phyloP scores from a whole-genome alignment of 2,888 invertebrate species.

The Monopis laevigella region DNA sequence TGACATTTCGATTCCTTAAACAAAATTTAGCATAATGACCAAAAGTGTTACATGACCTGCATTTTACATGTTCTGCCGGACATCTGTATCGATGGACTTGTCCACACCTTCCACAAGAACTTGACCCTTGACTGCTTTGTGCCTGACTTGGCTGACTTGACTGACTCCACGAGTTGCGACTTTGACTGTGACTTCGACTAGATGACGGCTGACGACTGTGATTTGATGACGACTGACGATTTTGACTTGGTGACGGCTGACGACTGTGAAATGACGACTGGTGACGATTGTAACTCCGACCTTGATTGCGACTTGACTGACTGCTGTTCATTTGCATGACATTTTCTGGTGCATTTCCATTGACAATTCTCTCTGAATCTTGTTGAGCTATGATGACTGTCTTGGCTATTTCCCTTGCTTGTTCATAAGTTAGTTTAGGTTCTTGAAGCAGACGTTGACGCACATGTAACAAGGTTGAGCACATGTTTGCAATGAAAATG shows the following conservation, averaged over 20 bases:
- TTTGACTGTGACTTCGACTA: neutral
- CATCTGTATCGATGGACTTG: conserved; percentile 3
- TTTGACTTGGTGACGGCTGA: neutral
- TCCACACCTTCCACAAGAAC: conserved; percentile 5
- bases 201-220: neutral
- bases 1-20: neutral
- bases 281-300: too few relatives aligned
- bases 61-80: conserved; percentile 1
- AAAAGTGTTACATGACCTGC: conserved; percentile 1
- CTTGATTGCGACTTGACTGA: neutral
- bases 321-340: neutral
- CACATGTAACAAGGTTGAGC: conserved; percentile 1
- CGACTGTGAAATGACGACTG: too few relatives aligned
- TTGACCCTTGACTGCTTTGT: neutral
- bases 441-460: neutral
- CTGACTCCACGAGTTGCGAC: neutral
- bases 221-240: neutral
- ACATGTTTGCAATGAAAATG: conserved; percentile 12
- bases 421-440: neutral
- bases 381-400: neutral
- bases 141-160: neutral
- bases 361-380: conserved; percentile 1
- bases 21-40: conserved; percentile 8
- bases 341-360: neutral
- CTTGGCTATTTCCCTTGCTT: neutral